Base-by-base conservation (phyloP, 1,140 invertebrate genomes). In the Matsumurasca onukii region DNA sequence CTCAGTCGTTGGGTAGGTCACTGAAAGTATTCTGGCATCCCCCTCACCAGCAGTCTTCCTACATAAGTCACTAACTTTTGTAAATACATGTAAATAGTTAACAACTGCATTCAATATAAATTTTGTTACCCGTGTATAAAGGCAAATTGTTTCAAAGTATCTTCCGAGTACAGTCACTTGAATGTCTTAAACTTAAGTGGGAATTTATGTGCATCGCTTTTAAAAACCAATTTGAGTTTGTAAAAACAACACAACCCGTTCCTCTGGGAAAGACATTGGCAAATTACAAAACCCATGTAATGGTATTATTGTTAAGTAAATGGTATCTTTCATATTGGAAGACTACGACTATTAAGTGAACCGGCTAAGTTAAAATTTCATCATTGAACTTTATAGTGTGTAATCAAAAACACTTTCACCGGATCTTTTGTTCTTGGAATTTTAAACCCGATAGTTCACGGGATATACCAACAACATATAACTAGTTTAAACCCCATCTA, bases 61-160 rank as follows among this genome's bases (percentile, higher is more conserved):
- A 27, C 34, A 29, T 24, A 27, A 20, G 49, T 59, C 55, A 27
- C 55, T 59, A 29, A 59, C 55, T 59, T 59, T 59, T 59, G 55
- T 59, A 59, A 59, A 59, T 59, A 59, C 25, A 3, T 59, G 55
- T 59, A 59, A 27, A 59, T 59, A 59, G 55, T 59, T 59, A 59
- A 59, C n/a, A n/a, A n/a, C 25, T 59, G 30, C 55, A 59, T 27
- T 24, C 25, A 59, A 59, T 22, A 22, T 22, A 22, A 59, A 59
- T 22, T 59, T 59, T 59, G 55, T 59, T 22, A 52, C 25, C 55
- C 25, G 3, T 59, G 55, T 59, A 52, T 24, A 52, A 52, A 52
- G 22, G 3, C 22, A 59, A 59, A 59, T 5, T 27, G 30, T 22
- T 59, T 59, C 24, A 20, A 17, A 51, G 24, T 51, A 45, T 45